Base-by-base conservation (phyloP, 2,888 invertebrate genomes). In the Orthosia cruda region DNA sequence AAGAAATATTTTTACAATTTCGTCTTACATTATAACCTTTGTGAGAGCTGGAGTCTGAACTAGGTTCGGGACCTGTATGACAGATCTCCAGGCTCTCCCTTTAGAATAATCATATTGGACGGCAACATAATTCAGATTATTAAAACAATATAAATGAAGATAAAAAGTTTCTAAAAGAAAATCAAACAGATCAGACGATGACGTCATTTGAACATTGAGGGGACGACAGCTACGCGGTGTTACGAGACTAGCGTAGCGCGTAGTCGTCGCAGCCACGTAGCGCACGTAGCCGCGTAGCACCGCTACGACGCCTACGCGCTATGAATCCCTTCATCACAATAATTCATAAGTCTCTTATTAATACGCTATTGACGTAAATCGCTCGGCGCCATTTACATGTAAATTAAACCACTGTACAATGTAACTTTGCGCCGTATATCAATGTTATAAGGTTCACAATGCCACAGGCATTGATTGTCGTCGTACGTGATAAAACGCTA, bases 361-460 rank as follows among this genome's bases (percentile, higher is more conserved):
- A 84, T 85, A 84, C 71, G 71, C 59, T 77, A 84, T 85, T 81
- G 80, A 85, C 79, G 77, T 82, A 79, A 79, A 87, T 87, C 73
- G 87, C 50, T 61, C 9, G 18, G 65, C n/a, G 64, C 49, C 67
- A 79, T 87, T 84, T 80, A 71, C 71, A 82, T 80, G 61, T 63
- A 77, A 74, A 77, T 84, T 71, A 71, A 74, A 77, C 47, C 40
- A 16, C 4, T 16, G 16, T 47, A 12, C 11, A 50, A 52, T 23
- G 9, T 52, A 18, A 83, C 7, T 52, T 18, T 63, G 50, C 32
- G 3, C 12, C 47, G 9, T 80, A 66, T 63, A 5, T 9, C 15
- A 13, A 40, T 13, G 52, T 18, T 11, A 13, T 74, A 83, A 66
- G 49, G 62, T 69, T 26, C 52, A 71, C 1, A 74, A 16, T 79